Evolutionary conservation across 2,888 invertebrate species (phyloP).

Genomic region (Lampropteryx suffumata): DNA sequence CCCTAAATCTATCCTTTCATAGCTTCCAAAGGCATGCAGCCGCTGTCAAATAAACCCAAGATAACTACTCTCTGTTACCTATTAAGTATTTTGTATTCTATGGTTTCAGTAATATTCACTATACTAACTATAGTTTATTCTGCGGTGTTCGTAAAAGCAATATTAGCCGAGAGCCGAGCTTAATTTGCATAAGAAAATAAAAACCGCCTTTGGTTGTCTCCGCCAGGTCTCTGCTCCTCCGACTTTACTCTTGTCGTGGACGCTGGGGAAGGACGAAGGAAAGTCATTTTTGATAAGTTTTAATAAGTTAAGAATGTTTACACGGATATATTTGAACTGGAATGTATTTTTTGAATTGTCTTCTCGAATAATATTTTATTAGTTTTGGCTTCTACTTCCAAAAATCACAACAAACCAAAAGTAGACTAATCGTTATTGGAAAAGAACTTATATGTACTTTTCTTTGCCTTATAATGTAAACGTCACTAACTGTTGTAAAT

Average conservation of each 20-base stretch:
- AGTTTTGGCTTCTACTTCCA: too few relatives aligned
- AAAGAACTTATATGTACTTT: too few relatives aligned
- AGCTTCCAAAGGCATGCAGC: not conserved
- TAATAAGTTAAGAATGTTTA: too few relatives aligned
- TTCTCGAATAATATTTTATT: too few relatives aligned
- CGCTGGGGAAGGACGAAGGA: not conserved
- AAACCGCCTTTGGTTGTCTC: slow-evolving; percentile 41
- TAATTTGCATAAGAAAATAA: slow-evolving; percentile 59
- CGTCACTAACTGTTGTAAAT: too few relatives aligned
- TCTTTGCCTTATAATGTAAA: too few relatives aligned
- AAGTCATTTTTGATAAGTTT: not conserved
- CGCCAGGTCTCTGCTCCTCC: slow-evolving; percentile 11
- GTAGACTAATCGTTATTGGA: too few relatives aligned
- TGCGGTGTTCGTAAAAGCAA: slow-evolving; percentile 44
- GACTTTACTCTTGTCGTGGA: slow-evolving; percentile 12
- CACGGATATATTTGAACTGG: too few relatives aligned
- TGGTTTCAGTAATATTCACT: slow-evolving; percentile 3
- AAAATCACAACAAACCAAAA: too few relatives aligned
- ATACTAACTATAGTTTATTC: slow-evolving; percentile 24
- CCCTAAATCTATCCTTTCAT: not conserved
- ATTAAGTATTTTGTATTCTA: not conserved
- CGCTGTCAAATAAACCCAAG: slow-evolving; percentile 43
- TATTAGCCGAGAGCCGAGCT: slow-evolving; percentile 43
- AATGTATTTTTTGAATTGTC: too few relatives aligned
- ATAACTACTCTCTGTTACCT: not conserved